Percentiles rank a stretch among this genome's conserved stretches.
Conservation (phyloP, 2,797 vertebrate genomes). For the Sylvia borin region DNA sequence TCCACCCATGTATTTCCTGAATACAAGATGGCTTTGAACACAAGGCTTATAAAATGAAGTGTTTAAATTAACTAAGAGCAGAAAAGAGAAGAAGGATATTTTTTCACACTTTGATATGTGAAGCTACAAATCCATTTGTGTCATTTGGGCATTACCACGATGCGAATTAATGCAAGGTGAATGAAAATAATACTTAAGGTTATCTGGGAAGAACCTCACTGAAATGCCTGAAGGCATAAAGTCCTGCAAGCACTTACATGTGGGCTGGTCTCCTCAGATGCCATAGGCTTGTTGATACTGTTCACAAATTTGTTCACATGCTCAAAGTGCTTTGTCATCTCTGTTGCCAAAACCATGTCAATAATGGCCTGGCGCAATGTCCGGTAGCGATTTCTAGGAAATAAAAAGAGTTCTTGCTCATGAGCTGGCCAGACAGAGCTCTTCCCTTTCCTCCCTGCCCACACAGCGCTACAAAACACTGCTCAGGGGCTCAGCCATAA, state of each 20-base stretch:
- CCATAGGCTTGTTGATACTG: slow-evolving; percentile 81
- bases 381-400: slow-evolving; percentile 80
- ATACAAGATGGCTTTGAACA: neutral
- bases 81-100: neutral
- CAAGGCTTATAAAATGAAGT: neutral
- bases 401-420: slow-evolving; percentile 4
- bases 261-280: slow-evolving; percentile 72
- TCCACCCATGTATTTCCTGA: neutral
- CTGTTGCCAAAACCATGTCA: slow-evolving; percentile 85
- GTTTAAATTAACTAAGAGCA: neutral
- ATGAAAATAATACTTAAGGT: neutral
- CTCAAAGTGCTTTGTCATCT: slow-evolving; percentile 86
- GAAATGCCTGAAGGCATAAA: neutral
- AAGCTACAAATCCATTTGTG: neutral
- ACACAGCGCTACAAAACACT: neutral
- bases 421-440: neutral
- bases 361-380: slow-evolving; percentile 83
- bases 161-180: neutral
- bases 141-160: neutral
- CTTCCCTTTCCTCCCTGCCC: neutral
- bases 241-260: neutral
- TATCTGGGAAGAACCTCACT: neutral
- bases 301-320: slow-evolving; percentile 86
- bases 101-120: neutral
- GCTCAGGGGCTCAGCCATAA: neutral